Conservation (phyloP, 2,113 vertebrate genomes). For the Grammomys dolichurus region DNA sequence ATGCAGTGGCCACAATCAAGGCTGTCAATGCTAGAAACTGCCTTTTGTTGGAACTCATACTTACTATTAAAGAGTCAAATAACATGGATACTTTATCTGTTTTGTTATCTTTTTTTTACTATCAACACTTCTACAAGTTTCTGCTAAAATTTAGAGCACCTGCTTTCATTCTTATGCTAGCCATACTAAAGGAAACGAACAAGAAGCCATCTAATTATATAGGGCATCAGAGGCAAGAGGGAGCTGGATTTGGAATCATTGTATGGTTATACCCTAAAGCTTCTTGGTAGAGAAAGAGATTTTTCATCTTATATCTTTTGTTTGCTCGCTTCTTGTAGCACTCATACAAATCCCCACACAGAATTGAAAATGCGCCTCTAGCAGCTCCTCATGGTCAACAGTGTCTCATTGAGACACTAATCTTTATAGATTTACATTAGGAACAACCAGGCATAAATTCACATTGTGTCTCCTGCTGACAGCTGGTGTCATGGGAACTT, state of each 20-base stretch:
- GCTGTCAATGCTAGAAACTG: background rate
- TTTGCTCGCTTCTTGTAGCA: slow-evolving; percentile 20
- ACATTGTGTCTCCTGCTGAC: background rate
- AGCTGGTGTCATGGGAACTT: background rate
- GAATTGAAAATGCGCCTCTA: slow-evolving; percentile 53
- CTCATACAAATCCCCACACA: background rate
- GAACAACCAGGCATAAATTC: background rate
- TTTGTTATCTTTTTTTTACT: background rate
- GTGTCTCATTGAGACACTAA: background rate
- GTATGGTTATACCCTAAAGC: background rate
- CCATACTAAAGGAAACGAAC: background rate
- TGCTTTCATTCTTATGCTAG: background rate
- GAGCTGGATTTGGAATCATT: slow-evolving; percentile 33
- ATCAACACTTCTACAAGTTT: background rate
- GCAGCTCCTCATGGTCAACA: slow-evolving; percentile 46
- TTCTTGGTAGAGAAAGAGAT: background rate
- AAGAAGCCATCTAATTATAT: slow-evolving; percentile 2
- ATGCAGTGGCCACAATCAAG: background rate
- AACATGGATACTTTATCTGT: background rate
- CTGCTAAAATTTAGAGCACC: background rate
- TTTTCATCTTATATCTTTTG: background rate
- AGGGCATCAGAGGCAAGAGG: background rate
- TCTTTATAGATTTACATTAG: background rate
- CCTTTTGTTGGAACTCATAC: background rate
- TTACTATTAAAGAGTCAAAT: background rate